phyloP scores from a whole-genome alignment of 2,797 vertebrate species.

The Gambelia wislizenii region DNA sequence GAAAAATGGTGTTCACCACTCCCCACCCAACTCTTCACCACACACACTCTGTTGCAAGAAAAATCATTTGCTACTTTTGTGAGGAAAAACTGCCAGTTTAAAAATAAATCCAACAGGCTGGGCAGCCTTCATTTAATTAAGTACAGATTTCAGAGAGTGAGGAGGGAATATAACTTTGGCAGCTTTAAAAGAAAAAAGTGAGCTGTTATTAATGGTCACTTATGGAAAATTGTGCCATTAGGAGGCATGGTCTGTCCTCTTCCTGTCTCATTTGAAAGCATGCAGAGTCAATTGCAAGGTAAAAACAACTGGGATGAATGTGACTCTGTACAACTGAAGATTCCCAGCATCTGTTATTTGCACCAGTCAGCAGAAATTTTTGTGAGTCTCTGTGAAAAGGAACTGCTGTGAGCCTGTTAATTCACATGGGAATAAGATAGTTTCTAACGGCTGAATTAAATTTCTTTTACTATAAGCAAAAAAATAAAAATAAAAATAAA shows the following conservation, averaged over 20 bases:
- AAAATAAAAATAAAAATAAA: too few relatives aligned
- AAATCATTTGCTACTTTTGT: slow-evolving; percentile 36
- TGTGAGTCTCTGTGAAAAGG: background rate
- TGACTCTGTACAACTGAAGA: background rate
- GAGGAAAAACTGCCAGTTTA: slow-evolving; percentile 22
- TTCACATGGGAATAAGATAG: background rate
- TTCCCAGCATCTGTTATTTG: background rate
- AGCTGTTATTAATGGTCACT: background rate
- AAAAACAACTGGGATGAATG: background rate
- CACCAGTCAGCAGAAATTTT: background rate
- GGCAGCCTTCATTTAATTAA: slow-evolving; percentile 18
- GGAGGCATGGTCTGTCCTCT: background rate
- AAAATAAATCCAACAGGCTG: slow-evolving; percentile 29
- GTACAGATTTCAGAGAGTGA: slow-evolving; percentile 1
- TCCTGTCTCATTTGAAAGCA: background rate
- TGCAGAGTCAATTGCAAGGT: background rate
- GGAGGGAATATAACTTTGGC: background rate
- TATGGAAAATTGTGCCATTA: background rate
- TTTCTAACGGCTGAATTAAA: background rate
- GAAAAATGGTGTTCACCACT: slow-evolving; percentile 48
- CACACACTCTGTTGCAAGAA: slow-evolving; percentile 26
- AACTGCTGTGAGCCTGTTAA: too few relatives aligned
- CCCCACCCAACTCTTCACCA: background rate
- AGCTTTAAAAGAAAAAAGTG: background rate
- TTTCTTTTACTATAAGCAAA: background rate